phyloP scores from a whole-genome alignment of 2,888 invertebrate species.

The Allygus modestus region DNA sequence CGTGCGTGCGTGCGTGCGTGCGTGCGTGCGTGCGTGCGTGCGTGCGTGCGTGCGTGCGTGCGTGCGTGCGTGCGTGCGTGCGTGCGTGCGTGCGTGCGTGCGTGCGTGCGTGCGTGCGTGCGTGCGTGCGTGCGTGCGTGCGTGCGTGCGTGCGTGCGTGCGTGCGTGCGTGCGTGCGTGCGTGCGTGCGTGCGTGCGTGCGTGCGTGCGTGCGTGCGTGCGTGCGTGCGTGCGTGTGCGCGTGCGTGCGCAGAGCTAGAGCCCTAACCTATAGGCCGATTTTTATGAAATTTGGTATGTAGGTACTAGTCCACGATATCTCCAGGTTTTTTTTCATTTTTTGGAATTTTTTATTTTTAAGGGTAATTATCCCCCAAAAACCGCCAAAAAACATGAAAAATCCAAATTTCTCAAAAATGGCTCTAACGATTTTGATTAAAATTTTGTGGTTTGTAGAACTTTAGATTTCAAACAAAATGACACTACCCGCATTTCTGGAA shows the following conservation, averaged over 20 bases:
- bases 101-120: constrained; percentile 52
- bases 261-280: too few relatives aligned
- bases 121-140: constrained; percentile 50
- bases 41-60: constrained; percentile 51
- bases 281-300: too few relatives aligned
- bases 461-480: too few relatives aligned
- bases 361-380: too few relatives aligned
- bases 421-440: too few relatives aligned
- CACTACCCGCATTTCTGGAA: too few relatives aligned
- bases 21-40: constrained; percentile 49
- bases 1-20: constrained; percentile 49
- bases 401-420: too few relatives aligned
- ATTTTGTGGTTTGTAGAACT: too few relatives aligned
- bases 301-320: too few relatives aligned
- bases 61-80: constrained; percentile 43
- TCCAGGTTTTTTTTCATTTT: too few relatives aligned
- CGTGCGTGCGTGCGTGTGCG: constrained; percentile 34
- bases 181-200: constrained; percentile 28
- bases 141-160: constrained; percentile 51
- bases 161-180: constrained; percentile 27
- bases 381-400: too few relatives aligned
- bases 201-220: constrained; percentile 49
- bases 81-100: constrained; percentile 51
- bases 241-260: neutral
- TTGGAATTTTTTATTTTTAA: too few relatives aligned